Evolutionary conservation across 2,113 vertebrate genomes (phyloP), one percentile per base, ranked within the genome.

Genomic region (Hippoglossus stenolepis): DNA sequence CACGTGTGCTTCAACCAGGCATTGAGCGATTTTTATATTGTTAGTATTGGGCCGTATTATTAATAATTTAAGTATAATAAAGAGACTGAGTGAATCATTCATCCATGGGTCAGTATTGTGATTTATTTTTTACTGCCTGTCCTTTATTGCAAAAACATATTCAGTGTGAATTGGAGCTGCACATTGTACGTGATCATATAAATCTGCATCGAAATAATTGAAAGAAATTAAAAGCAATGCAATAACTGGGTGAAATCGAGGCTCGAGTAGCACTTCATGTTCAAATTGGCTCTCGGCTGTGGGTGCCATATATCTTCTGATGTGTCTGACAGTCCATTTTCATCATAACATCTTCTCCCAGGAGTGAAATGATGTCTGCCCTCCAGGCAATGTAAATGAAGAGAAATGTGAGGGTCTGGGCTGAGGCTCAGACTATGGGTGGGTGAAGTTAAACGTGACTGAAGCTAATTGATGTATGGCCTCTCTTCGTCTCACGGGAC

Each of bases 401-500:
- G 79, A 90, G 76, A 91, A 82, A 89, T 86, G 71, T 79, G 80
- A 78, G 85, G 77, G 70, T 75, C 43, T 20, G 26, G 17, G 56
- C 72, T 5, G 8, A 74, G 65, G 74, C 65, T 63, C 56, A 49
- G 77, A 66, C 56, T 72, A 62, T 31, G 65, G 64, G 86, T 80
- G 87, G 63, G 49, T 83, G 67, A 86, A 82, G 83, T 90, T 87
- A 85, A 89, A 89, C 40, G 26, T 87, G 83, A 89, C 76, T 87
- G 63, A 89, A 88, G 80, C 56, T 78, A 89, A 91, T 86, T 91
- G 90, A 91, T 89, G 68, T 59, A 87, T 87, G 35, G 87, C 64
- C 49, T 77, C 66, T 63, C 73, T 77, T 80, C 58, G 69, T 89
- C 88, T 87, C 83, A 65, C 13, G 77, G 71, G 77, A 88, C 71